Percentiles rank a stretch among this genome's conserved stretches.
These are phyloP conservation scores for Serranus cabrilla DNA, from an alignment of 2,797 vertebrate genomes.

Conservation along the genomic window DNA sequence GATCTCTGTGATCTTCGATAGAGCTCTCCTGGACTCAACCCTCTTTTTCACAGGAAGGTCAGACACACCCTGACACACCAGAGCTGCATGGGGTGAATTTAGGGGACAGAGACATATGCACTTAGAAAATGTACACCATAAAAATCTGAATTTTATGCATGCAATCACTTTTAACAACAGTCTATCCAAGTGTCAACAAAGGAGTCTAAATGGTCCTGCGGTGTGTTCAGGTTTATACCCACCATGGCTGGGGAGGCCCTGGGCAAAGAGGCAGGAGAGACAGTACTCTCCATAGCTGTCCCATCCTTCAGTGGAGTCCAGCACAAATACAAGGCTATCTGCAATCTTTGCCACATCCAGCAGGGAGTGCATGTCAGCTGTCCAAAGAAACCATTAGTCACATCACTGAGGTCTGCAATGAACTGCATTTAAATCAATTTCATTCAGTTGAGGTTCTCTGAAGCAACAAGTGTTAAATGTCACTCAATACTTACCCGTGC, in stretches of 20 bases:
- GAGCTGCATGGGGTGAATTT: slow-evolving; percentile 72
- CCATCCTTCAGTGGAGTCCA: slow-evolving; percentile 93
- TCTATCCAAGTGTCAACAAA: not conserved
- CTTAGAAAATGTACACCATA: slow-evolving; percentile 9
- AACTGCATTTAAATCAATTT: not conserved
- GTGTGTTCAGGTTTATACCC: slow-evolving; percentile 53
- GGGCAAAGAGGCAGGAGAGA: slow-evolving; percentile 96
- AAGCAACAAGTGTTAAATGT: not conserved
- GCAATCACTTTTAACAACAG: not conserved
- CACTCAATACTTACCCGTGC: slow-evolving; percentile 81
- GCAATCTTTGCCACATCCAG: slow-evolving; percentile 95
- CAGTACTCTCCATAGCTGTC: slow-evolving; percentile 93
- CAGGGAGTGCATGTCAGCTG: slow-evolving; percentile 91
- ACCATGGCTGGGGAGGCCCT: slow-evolving; percentile 96
- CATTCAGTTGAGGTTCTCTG: not conserved
- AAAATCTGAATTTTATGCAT: not conserved
- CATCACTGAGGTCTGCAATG: not conserved
- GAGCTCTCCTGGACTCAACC: slow-evolving; percentile 87
- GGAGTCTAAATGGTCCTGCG: not conserved
- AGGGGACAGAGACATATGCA: not conserved
- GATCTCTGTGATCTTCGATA: slow-evolving; percentile 88
- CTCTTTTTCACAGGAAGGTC: slow-evolving; percentile 91
- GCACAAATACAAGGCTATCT: slow-evolving; percentile 93
- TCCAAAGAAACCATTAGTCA: slow-evolving; percentile 34
- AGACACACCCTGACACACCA: slow-evolving; percentile 90